Percentiles rank a stretch among this genome's conserved stretches.
phyloP scores from a whole-genome alignment of 2,888 invertebrate genomes.

The Scaptomyza reducta region DNA sequence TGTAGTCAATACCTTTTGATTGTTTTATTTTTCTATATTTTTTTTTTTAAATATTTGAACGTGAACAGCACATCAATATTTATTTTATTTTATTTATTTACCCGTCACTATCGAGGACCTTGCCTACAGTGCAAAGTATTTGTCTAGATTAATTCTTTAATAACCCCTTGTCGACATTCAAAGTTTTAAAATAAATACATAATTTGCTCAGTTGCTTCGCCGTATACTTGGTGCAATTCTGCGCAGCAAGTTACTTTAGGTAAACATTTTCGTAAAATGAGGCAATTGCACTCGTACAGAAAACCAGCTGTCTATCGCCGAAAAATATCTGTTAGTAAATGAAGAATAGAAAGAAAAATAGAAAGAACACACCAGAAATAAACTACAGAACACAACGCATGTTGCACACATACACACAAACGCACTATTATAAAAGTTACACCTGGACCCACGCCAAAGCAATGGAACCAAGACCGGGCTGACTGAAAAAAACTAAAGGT shows the following conservation, averaged over 20 bases:
- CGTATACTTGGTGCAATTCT: too few relatives aligned
- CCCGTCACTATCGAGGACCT: too few relatives aligned
- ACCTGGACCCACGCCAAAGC: constrained; percentile 69
- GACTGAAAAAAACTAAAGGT: constrained; percentile 52
- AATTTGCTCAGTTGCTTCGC: too few relatives aligned
- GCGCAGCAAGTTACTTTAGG: not conserved
- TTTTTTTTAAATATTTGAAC: too few relatives aligned
- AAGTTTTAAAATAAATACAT: too few relatives aligned
- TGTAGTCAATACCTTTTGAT: too few relatives aligned
- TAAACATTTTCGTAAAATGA: constrained; percentile 2
- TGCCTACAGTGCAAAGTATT: too few relatives aligned
- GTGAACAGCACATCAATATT: too few relatives aligned
- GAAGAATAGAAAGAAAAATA: constrained; percentile 22
- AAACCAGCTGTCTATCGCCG: constrained; percentile 48
- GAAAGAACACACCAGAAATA: constrained; percentile 47
- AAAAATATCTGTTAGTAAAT: constrained; percentile 42
- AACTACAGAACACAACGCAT: constrained; percentile 42
- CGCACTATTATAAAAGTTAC: constrained; percentile 61
- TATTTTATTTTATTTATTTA: too few relatives aligned
- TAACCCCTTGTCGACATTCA: too few relatives aligned
- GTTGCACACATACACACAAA: constrained; percentile 21
- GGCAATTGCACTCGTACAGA: constrained; percentile 28
- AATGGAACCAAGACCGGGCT: constrained; percentile 5
- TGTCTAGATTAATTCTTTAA: too few relatives aligned
- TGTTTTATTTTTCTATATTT: too few relatives aligned